These are phyloP conservation scores for Polyodon spathula DNA, from an alignment of 2,113 vertebrate species.

Conservation along the genomic window DNA sequence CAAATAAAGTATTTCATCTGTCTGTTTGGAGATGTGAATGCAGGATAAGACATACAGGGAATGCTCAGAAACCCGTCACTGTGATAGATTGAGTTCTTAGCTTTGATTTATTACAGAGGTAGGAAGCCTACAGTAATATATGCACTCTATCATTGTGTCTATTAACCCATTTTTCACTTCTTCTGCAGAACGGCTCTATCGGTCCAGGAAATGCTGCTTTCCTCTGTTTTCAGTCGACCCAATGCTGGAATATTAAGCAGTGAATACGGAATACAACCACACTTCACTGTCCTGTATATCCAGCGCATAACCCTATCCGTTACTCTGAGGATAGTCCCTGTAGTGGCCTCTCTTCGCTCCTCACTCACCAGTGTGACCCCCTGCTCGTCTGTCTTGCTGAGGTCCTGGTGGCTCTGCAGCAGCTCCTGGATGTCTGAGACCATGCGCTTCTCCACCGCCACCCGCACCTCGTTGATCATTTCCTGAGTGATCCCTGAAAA, in stretches of 20 bases:
- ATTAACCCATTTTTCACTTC: too few species aligned
- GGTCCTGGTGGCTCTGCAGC: conserved; percentile 67
- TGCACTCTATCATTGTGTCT: too few species aligned
- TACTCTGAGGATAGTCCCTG: too few species aligned
- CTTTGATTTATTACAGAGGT: neutral
- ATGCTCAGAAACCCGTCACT: neutral
- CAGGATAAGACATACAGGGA: neutral
- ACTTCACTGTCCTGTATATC: too few species aligned
- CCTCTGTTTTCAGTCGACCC: too few species aligned
- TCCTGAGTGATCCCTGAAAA: conserved; percentile 89
- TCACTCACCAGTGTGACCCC: conserved; percentile 90
- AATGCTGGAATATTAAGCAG: too few species aligned
- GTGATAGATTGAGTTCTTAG: neutral
- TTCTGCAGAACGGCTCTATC: too few species aligned
- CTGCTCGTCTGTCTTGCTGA: conserved; percentile 80
- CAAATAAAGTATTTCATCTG: too few species aligned
- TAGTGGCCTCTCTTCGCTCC: too few species aligned
- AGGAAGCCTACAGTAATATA: neutral
- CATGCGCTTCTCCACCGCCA: conserved; percentile 81
- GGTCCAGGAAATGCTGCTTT: too few species aligned
- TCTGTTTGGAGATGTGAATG: conserved; percentile 20
- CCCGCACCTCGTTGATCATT: conserved; percentile 89
- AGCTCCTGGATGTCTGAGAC: conserved; percentile 79
- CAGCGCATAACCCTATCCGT: too few species aligned
- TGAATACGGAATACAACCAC: too few species aligned